Evolutionary conservation across 2,113 vertebrate genomes (phyloP).

Genomic region (Lampris megalopsis): DNA sequence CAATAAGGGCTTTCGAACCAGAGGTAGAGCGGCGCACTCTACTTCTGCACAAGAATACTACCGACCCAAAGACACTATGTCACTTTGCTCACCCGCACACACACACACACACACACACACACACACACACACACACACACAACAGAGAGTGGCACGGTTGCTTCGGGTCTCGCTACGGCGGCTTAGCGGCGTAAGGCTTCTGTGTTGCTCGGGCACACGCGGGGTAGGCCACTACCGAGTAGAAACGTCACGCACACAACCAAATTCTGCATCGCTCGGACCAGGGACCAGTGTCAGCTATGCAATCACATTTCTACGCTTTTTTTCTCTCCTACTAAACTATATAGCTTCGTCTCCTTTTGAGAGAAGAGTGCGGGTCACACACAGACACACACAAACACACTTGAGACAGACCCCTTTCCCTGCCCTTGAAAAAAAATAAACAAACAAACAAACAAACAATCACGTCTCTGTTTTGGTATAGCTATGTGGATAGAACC

Average conservation of each 20-base stretch:
- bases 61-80: conserved; percentile 42
- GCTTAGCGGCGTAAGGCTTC: conserved; percentile 62
- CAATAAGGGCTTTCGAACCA: conserved; percentile 51
- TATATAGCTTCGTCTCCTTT: conserved; percentile 64
- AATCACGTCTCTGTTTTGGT: conserved; percentile 78
- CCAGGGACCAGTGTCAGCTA: conserved; percentile 69
- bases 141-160: conserved; percentile 30
- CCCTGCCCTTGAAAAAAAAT: conserved; percentile 58
- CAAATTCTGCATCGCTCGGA: conserved; percentile 51
- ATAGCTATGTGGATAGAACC: conserved; percentile 68
- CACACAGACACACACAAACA: background rate
- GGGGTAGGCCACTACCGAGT: conserved; percentile 59
- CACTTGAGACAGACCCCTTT: conserved; percentile 51
- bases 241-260: conserved; percentile 62
- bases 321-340: conserved; percentile 40
- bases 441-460: conserved; percentile 39
- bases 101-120: conserved; percentile 30
- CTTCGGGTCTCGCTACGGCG: conserved; percentile 55
- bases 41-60: conserved; percentile 21
- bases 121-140: conserved; percentile 1
- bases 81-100: conserved; percentile 18
- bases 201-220: conserved; percentile 55
- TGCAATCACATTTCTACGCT: conserved; percentile 74
- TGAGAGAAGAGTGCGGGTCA: conserved; percentile 52
- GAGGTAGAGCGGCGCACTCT: conserved; percentile 32